These are phyloP conservation scores for Oikopleura dioica DNA, from an alignment of 23 tunicate species.

Conservation along the genomic window DNA sequence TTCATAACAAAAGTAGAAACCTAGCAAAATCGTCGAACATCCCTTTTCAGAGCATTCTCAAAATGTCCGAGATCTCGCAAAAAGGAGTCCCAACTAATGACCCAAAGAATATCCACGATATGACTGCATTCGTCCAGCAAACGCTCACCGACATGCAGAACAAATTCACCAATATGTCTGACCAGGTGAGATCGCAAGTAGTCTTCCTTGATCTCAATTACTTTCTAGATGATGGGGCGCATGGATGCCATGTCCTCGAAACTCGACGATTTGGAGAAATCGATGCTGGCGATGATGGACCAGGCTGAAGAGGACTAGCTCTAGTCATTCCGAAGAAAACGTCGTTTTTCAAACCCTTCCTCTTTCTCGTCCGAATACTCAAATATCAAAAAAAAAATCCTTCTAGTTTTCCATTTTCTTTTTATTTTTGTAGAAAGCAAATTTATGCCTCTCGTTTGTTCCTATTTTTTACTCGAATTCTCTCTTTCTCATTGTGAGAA, in stretches of 20 bases:
- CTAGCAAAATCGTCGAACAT: background rate
- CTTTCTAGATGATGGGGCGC: slow-evolving; percentile 7
- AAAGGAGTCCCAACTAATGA: slow-evolving; percentile 2
- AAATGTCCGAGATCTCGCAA: background rate
- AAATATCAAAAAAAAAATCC: background rate
- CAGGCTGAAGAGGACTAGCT: background rate
- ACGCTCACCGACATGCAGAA: slow-evolving; percentile 5
- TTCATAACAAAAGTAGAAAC: too few relatives aligned
- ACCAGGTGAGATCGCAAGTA: too few relatives aligned
- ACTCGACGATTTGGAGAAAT: background rate
- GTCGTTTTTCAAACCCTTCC: background rate
- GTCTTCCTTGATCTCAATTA: too few relatives aligned
- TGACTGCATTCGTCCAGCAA: slow-evolving; percentile 10
- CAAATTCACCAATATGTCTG: slow-evolving; percentile 12
- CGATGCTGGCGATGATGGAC: slow-evolving; percentile 12
- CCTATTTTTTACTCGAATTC: background rate
- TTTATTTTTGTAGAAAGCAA: too few relatives aligned
- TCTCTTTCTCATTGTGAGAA: background rate
- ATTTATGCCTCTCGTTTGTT: background rate
- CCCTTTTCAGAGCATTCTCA: background rate
- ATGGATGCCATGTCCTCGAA: slow-evolving; percentile 13
- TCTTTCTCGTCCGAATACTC: background rate
- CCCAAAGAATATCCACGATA: slow-evolving; percentile 7
- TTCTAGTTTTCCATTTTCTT: too few relatives aligned
- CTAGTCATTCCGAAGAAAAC: background rate